Conservation (phyloP, 2,113 vertebrate species). For the Odocoileus virginianus region DNA sequence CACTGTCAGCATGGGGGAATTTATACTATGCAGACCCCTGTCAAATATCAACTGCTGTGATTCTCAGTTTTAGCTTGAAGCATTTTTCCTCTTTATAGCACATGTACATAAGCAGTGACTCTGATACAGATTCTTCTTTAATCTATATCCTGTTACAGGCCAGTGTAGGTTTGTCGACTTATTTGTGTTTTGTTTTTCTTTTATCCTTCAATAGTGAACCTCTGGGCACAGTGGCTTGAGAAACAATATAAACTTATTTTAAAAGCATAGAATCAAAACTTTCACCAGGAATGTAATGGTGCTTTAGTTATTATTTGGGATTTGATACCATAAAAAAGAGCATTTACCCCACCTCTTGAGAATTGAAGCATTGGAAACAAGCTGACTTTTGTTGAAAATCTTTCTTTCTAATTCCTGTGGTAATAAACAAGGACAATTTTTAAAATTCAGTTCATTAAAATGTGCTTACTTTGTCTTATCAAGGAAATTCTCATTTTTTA, state of each 20-base stretch:
- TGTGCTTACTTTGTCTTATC: not conserved
- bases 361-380: not conserved
- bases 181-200: not conserved
- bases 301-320: not conserved
- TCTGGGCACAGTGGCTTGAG: not conserved
- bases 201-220: not conserved
- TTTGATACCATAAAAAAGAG: not conserved
- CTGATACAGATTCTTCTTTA: not conserved
- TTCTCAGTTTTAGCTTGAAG: not conserved
- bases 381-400: not conserved
- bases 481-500: not conserved
- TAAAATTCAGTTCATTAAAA: not conserved
- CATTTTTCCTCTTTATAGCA: not conserved
- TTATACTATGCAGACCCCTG: not conserved
- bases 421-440: not conserved
- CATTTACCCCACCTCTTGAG: not conserved
- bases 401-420: not conserved
- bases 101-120: not conserved
- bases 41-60: not conserved
- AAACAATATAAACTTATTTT: not conserved
- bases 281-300: not conserved
- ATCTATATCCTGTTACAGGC: not conserved
- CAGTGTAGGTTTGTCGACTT: not conserved
- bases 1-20: not conserved
- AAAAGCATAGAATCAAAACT: not conserved